Base-by-base conservation (phyloP, 64 coral and sea anemone species). In the Hydrozoanthus tunicans region DNA sequence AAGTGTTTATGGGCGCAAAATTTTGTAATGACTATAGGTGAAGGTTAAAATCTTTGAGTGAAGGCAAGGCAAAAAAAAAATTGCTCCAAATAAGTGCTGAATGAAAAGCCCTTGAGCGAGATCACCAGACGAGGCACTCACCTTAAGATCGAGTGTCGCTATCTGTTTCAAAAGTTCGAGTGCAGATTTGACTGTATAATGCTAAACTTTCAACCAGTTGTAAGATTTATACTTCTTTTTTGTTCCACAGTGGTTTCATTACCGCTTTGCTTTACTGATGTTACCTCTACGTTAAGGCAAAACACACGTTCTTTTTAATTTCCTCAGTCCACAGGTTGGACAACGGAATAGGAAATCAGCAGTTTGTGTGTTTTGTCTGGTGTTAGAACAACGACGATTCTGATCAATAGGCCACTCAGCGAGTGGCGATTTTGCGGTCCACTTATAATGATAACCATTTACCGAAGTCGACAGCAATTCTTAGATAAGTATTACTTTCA, bases 321-420 rank as follows among this genome's bases (percentile, higher is more conserved):
- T 25, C 26, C 23, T 9, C 53, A 52, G n/a, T 5, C 11, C 9
- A 32, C 54, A 84, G 55, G 63, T n/a, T 84, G 1, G 14, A 62
- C 54, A 26, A 59, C 68, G 56, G 69, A 88, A 74, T 72, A 24
- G 84, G 84, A 88, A 88, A 88, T 9, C 65, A 56, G 83, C 17
- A 66, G 20, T 15, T 32, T 15, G 67, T n/a, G 59, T 88, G 59
- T 88, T 88, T 11, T 88, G 84, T 88, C 84, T 88, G 12, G 53
- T 32, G 23, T 23, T 51, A 7, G 54, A 88, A 69, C 53, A 69
- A 60, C 68, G 51, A 74, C 73, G 55, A 73, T 58, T 55, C n/a
- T 13, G 64, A 15, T 23, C 4, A 23, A 9, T 56, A 10, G 57
- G 17, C 56, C 64, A 52, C 81, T 67, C 27, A 4, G 32, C 51